Percentiles rank a stretch among this genome's conserved stretches.
These are phyloP conservation scores for Octonoba sinensis DNA, from an alignment of 2,888 invertebrate genomes.

Conservation along the genomic window DNA sequence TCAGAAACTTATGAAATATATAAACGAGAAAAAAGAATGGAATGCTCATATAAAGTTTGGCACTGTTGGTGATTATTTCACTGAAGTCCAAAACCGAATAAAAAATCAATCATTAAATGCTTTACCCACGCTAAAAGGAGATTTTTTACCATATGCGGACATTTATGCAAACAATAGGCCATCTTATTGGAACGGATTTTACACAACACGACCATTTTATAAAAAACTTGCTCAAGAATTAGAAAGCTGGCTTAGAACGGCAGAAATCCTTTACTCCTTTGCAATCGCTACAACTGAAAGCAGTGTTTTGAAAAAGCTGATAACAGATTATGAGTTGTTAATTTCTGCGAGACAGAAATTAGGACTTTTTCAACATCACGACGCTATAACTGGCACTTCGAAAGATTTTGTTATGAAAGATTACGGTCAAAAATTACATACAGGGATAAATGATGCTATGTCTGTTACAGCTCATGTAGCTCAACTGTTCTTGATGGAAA, in stretches of 20 bases:
- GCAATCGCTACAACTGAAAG: conserved; percentile 40
- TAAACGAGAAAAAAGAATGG: conserved; percentile 82
- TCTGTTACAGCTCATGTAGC: conserved; percentile 76
- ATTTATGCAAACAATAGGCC: conserved; percentile 91
- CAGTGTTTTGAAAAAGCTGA: conserved; percentile 25
- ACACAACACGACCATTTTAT: conserved; percentile 82
- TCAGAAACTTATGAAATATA: conserved; percentile 87
- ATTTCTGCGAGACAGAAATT: conserved; percentile 81
- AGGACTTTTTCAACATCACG: conserved; percentile 96
- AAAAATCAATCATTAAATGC: conserved; percentile 25
- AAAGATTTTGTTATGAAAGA: conserved; percentile 93
- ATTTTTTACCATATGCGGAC: conserved; percentile 97
- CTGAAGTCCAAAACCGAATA: conserved; percentile 74
- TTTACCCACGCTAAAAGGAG: conserved; percentile 83
- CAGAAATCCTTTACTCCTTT: conserved; percentile 85
- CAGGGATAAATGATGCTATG: conserved; percentile 83
- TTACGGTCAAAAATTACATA: conserved; percentile 87
- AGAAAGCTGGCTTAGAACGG: conserved; percentile 83
- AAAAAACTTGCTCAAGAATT: conserved; percentile 78
- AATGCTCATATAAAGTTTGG: conserved; percentile 81
- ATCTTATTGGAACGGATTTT: conserved; percentile 98
- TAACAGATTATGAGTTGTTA: conserved; percentile 65
- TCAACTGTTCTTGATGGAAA: conserved; percentile 65
- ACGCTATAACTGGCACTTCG: conserved; percentile 96
- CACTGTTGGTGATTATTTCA: conserved; percentile 91